phyloP scores from a whole-genome alignment of 2,797 vertebrate genomes.

The Salarias fasciatus region DNA sequence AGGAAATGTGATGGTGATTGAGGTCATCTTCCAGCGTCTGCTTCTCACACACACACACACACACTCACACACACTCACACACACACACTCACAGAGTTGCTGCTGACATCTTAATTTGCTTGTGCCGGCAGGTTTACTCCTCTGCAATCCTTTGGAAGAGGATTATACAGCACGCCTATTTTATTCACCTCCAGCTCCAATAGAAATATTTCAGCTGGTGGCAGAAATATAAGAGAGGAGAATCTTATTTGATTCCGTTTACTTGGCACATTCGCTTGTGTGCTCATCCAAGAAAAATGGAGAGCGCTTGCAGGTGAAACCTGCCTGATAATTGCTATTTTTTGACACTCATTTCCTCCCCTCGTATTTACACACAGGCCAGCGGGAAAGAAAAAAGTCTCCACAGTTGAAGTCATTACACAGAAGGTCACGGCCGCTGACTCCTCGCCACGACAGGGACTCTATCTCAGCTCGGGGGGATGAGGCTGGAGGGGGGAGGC shows the following conservation, averaged over 20 bases:
- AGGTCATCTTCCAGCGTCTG: conserved; percentile 47
- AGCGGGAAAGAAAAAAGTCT: conserved; percentile 31
- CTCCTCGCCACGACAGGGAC: conserved; percentile 49
- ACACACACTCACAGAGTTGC: no score
- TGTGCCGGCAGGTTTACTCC: conserved; percentile 53
- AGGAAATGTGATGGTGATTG: conserved; percentile 51
- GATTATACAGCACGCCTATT: conserved; percentile 42
- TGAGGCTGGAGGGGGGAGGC: no score
- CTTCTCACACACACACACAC: conserved; percentile 19
- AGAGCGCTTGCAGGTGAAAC: conserved; percentile 38
- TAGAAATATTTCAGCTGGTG: conserved; percentile 39
- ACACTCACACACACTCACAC: no score
- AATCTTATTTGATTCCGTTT: conserved; percentile 48
- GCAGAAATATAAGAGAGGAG: conserved; percentile 30
- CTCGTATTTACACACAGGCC: conserved; percentile 40
- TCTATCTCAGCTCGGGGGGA: no score
- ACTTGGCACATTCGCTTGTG: conserved; percentile 10
- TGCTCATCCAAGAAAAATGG: conserved; percentile 39
- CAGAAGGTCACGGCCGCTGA: conserved; percentile 50
- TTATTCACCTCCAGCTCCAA: conserved; percentile 46
- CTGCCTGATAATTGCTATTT: conserved; percentile 42
- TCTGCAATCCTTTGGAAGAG: conserved; percentile 39
- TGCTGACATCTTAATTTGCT: conserved; percentile 65
- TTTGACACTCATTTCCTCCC: conserved; percentile 29
- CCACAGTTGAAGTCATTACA: conserved; percentile 48